A percentile compares a stretch with the other conserved stretches of the same genome.
These are phyloP conservation scores for Pentamera pediparva DNA, from an alignment of 53 echinoderm and acorn worm species.

Conservation along the genomic window DNA sequence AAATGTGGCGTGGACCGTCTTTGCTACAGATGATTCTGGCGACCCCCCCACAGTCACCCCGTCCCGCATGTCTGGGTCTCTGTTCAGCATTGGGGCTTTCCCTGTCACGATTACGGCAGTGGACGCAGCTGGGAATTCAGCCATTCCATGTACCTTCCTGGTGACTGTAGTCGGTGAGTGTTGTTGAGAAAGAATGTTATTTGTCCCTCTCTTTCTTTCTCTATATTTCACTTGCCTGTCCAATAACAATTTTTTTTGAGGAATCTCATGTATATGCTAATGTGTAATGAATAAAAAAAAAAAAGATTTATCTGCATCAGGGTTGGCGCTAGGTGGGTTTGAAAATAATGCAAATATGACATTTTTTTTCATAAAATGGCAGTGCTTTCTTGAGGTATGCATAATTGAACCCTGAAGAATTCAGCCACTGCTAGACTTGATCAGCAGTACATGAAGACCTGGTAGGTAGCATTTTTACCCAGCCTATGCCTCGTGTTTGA, in stretches of 20 bases:
- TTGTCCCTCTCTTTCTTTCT: neutral
- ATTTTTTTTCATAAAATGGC: too few species aligned
- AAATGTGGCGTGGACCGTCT: conserved; percentile 41
- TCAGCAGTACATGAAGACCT: too few species aligned
- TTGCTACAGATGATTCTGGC: conserved; percentile 62
- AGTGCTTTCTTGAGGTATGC: too few species aligned
- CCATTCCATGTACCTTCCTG: conserved; percentile 29
- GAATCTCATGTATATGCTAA: too few species aligned
- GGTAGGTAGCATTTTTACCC: too few species aligned
- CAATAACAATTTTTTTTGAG: too few species aligned
- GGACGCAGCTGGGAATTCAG: conserved; percentile 41
- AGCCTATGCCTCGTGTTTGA: too few species aligned
- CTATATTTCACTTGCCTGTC: neutral
- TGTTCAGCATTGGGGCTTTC: conserved; percentile 22
- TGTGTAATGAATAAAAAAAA: too few species aligned
- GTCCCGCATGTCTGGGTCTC: conserved; percentile 24
- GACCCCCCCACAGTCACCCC: conserved; percentile 25
- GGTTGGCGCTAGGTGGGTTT: neutral
- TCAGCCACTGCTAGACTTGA: too few species aligned
- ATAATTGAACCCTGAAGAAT: too few species aligned
- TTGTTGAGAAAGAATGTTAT: neutral
- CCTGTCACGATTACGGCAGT: conserved; percentile 29
- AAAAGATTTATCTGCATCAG: neutral
- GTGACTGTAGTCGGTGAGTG: conserved; percentile 38
- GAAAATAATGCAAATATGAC: neutral